These are phyloP conservation scores for Falco cherrug DNA, from an alignment of 2,797 vertebrate genomes.

Conservation along the genomic window DNA sequence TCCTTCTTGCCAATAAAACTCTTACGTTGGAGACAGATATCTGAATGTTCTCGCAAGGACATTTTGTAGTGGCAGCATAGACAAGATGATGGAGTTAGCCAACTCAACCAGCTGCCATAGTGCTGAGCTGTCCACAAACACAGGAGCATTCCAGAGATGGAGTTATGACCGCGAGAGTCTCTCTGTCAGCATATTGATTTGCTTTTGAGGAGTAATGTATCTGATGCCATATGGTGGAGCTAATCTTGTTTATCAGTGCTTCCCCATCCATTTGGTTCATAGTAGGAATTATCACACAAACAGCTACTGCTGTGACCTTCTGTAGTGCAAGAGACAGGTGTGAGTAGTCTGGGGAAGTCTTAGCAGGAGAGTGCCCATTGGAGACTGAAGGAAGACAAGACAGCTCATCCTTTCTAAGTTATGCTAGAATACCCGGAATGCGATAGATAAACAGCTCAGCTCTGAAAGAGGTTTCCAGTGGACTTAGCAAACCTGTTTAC, in stretches of 20 bases:
- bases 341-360: neutral
- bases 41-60: neutral
- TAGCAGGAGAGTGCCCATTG: neutral
- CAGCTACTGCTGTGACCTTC: neutral
- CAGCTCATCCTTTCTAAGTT: neutral
- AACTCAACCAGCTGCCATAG: conserved; percentile 6
- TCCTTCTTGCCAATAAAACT: conserved; percentile 44
- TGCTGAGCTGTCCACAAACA: conserved; percentile 44
- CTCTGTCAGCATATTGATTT: neutral
- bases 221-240: neutral
- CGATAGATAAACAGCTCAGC: neutral
- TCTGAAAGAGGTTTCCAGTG: neutral
- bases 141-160: neutral
- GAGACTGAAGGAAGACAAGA: neutral
- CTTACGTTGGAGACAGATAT: conserved; percentile 24
- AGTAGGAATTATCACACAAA: neutral
- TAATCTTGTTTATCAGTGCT: neutral
- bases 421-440: neutral
- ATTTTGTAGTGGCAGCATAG: neutral
- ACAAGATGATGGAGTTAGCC: conserved; percentile 9
- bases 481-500: neutral
- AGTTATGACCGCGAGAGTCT: neutral
- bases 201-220: neutral
- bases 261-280: neutral
- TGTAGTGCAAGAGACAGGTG: neutral